A percentile compares a stretch with the other conserved stretches of the same genome.
These are phyloP conservation scores for cattle (Bos taurus) DNA, from an alignment of 2,113 vertebrate genomes.

Conservation along the genomic window ARS-UCD2.0 NC_037346.1:27553501-27554000, in stretches of 20 bases:
- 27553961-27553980: neutral
- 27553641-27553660: neutral
- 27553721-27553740: neutral
- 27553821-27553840: neutral
- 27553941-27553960: neutral
- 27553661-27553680: constrained; percentile 1
- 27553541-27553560: neutral
- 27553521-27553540: neutral
- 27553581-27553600: neutral
- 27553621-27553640: neutral
- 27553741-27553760: neutral
- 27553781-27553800: neutral
- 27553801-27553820: neutral
- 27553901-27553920: neutral
- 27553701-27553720: neutral
- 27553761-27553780: neutral
- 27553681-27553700: neutral
- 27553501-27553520: neutral
- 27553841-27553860: neutral
- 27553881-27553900: neutral
- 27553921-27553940: neutral
- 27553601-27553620: neutral
- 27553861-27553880: neutral
- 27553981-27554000: neutral
- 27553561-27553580: neutral